Evolutionary conservation across 2,113 vertebrate genomes (phyloP).

Genomic region (Salvelinus fontinalis): DNA sequence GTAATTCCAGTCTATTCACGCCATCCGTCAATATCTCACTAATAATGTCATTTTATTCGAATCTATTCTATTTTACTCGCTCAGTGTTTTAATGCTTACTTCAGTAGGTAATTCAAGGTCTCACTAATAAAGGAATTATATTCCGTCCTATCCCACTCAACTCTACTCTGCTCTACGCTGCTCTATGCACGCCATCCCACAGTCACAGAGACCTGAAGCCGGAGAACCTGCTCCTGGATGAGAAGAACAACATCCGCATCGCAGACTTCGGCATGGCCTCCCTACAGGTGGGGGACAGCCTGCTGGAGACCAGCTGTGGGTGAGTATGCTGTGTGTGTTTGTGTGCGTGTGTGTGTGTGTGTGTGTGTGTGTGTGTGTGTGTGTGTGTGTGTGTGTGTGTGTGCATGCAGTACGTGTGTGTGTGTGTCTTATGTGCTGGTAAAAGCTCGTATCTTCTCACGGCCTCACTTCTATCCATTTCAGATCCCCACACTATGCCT

Average conservation of each 20-base stretch:
- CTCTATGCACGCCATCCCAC: background rate
- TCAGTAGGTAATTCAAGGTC: too few species aligned
- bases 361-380: background rate
- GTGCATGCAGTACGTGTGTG: background rate
- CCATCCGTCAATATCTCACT: too few species aligned
- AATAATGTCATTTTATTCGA: too few species aligned
- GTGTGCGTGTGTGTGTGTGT: slow-evolving; percentile 77
- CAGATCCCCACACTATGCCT: slow-evolving; percentile 90
- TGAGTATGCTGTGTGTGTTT: slow-evolving; percentile 66
- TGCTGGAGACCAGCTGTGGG: slow-evolving; percentile 94
- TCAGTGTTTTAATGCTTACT: too few species aligned
- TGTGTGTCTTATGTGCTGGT: background rate
- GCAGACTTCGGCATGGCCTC: slow-evolving; percentile 95
- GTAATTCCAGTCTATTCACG: too few species aligned
- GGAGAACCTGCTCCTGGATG: slow-evolving; percentile 90
- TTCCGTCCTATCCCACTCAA: too few species aligned
- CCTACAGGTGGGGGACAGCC: slow-evolving; percentile 91
- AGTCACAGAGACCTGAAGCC: slow-evolving; percentile 95
- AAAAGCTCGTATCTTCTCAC: background rate
- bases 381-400: background rate
- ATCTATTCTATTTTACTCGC: too few species aligned
- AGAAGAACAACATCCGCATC: slow-evolving; percentile 93
- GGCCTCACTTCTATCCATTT: slow-evolving; percentile 30
- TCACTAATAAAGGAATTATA: too few species aligned
- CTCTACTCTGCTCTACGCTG: too few species aligned